Evolutionary conservation across 1,140 invertebrate species (phyloP).

Genomic region (Lysiphlebus fabarum): DNA sequence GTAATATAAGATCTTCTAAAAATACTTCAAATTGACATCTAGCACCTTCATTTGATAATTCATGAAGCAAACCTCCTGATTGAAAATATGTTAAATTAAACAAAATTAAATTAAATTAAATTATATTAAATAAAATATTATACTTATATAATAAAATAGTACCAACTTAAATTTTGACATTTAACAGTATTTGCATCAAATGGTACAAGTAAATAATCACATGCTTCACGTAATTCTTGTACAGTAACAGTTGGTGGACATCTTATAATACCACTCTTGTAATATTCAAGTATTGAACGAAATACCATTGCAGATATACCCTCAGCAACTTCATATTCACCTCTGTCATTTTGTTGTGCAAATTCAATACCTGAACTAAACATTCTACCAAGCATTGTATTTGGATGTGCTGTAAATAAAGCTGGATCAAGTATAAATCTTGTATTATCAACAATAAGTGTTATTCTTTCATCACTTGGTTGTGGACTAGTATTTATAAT

Average conservation of each 20-base stretch:
- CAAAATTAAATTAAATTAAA: too few relatives aligned
- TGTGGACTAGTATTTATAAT: constrained; percentile 31
- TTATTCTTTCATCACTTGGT: constrained; percentile 73
- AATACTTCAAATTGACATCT: constrained; percentile 94
- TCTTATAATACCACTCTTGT: constrained; percentile 83
- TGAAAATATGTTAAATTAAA: constrained; percentile 40
- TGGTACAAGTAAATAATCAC: constrained; percentile 96
- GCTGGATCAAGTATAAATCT: constrained; percentile 84
- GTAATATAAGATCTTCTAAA: constrained; percentile 91
- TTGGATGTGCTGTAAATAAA: constrained; percentile 80
- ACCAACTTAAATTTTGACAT: constrained; percentile 90
- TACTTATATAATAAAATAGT: constrained; percentile 20
- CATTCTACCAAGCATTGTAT: constrained; percentile 91
- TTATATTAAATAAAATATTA: constrained; percentile 1
- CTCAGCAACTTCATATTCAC: constrained; percentile 98
- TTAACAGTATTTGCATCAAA: constrained; percentile 95
- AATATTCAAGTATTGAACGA: constrained; percentile 93
- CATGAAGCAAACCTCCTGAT: constrained; percentile 90
- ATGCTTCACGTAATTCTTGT: constrained; percentile 94
- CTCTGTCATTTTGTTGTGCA: constrained; percentile 88
- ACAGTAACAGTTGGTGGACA: constrained; percentile 83
- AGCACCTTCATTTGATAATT: constrained; percentile 97
- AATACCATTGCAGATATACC: constrained; percentile 96
- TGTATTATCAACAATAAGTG: constrained; percentile 90
- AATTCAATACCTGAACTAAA: constrained; percentile 93